phyloP scores from a whole-genome alignment of 1,140 invertebrate species.

The Drosophila sturtevanti region DNA sequence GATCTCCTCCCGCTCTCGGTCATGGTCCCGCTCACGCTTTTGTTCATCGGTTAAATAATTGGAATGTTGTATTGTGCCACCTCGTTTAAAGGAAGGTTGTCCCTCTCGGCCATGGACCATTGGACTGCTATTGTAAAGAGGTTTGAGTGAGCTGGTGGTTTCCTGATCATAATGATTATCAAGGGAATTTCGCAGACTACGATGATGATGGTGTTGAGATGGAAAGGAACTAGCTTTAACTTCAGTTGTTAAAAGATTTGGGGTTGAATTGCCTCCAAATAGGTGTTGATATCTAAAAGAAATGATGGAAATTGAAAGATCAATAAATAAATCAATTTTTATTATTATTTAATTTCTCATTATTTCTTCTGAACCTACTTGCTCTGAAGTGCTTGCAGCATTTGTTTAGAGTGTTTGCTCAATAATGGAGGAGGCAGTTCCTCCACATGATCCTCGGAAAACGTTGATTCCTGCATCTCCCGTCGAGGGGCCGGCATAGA shows the following conservation, averaged over 20 bases:
- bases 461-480: constrained; percentile 8
- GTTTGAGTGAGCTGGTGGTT: constrained; percentile 16
- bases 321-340: background rate
- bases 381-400: background rate
- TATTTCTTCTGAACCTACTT: background rate
- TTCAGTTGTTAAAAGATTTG: constrained; percentile 21
- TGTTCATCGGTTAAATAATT: constrained; percentile 2
- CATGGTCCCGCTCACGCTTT: too few relatives aligned
- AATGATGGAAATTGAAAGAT: background rate
- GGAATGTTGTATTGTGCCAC: constrained; percentile 42
- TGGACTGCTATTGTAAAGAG: constrained; percentile 64
- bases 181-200: constrained; percentile 19
- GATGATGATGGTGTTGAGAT: background rate
- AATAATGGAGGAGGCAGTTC: constrained; percentile 18
- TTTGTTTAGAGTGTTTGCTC: constrained; percentile 31
- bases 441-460: background rate
- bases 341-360: background rate
- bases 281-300: constrained; percentile 31
- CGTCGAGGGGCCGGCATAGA: constrained; percentile 17
- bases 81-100: constrained; percentile 1
- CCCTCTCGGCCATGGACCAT: constrained; percentile 11
- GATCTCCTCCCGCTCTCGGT: background rate
- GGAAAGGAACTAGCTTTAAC: background rate
- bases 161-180: constrained; percentile 50
- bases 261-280: constrained; percentile 18